Base-by-base conservation (phyloP, 2,113 vertebrate species). In the Oreotrochilus melanogaster region DNA sequence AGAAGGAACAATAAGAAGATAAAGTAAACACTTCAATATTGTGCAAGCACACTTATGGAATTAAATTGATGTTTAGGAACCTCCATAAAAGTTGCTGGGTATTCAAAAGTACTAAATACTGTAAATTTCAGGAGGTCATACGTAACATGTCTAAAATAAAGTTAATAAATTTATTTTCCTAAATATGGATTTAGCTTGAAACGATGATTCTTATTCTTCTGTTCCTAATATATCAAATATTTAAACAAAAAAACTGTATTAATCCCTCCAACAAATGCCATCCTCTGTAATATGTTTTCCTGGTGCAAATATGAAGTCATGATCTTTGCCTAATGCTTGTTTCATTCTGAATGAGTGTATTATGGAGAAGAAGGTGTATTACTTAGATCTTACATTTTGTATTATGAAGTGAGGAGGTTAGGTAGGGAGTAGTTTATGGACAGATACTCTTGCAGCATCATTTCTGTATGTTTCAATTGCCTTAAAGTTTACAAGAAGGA, bases 11-110 rank as follows among this genome's bases (percentile, higher is more conserved):
- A 71, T 22, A 78, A 45, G 65, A 74, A 73, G 84, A 47, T 72
- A 81, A 90, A 81, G 78, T 86, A 62, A 93, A 89, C 53, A 62
- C 30, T 93, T 91, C 47, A 91, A 76, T 89, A 89, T 17, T 69
- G 54, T 86, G 87, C 57, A 78, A 72, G 50, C 35, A 57, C 31
- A 83, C 27, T 93, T 78, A 78, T 37, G 65, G 66, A 94, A 86
- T 61, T 81, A 82, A 74, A 84, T 14, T 35, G 24, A 37, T 62
- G 33, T 73, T 93, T 86, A 78, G 37, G 28, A 86, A 79, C 24
- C 74, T 80, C 69, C 28, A n/a, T 37, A 82, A 72, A 84, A 94
- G 42, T 65, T 58, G 35, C 14, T 69, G 53, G 23, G 25, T 73
- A 67, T 91, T 89, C 45, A 69, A 54, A 69, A 78, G 27, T 53